These are phyloP conservation scores for Labeo rohita DNA, from an alignment of 2,113 vertebrate genomes.

Conservation along the genomic window DNA sequence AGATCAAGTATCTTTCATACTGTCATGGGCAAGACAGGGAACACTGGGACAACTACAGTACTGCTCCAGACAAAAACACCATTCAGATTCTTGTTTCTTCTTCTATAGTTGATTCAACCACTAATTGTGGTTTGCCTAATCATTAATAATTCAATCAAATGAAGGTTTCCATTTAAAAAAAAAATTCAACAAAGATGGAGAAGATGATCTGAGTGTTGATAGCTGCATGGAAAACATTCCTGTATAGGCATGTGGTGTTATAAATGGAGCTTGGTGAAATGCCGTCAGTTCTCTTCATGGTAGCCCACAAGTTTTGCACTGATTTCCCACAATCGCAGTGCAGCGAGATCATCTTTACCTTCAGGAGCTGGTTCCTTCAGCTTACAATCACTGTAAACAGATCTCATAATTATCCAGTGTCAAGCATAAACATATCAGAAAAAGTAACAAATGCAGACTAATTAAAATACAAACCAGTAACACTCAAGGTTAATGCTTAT, in stretches of 20 bases:
- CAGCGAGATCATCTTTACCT: conserved; percentile 58
- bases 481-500: background rate
- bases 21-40: background rate
- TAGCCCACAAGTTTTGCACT: conserved; percentile 58
- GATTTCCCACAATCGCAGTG: conserved; percentile 59
- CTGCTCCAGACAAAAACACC: background rate
- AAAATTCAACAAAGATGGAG: background rate
- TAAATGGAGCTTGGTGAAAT: background rate
- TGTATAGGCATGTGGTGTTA: conserved; percentile 24
- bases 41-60: background rate
- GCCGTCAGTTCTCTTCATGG: conserved; percentile 42
- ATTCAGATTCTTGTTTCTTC: background rate
- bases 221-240: background rate
- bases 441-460: background rate
- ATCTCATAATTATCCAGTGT: background rate
- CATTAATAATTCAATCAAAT: background rate
- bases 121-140: background rate
- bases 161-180: background rate
- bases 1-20: background rate
- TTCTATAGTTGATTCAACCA: background rate
- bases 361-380: conserved; percentile 54
- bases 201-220: conserved; percentile 4
- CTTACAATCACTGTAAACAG: conserved; percentile 56
- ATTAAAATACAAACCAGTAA: background rate
- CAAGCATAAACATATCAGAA: background rate